These are phyloP conservation scores for Vulpes vulpes DNA, from an alignment of 2,113 vertebrate species.

Conservation along the genomic window DNA sequence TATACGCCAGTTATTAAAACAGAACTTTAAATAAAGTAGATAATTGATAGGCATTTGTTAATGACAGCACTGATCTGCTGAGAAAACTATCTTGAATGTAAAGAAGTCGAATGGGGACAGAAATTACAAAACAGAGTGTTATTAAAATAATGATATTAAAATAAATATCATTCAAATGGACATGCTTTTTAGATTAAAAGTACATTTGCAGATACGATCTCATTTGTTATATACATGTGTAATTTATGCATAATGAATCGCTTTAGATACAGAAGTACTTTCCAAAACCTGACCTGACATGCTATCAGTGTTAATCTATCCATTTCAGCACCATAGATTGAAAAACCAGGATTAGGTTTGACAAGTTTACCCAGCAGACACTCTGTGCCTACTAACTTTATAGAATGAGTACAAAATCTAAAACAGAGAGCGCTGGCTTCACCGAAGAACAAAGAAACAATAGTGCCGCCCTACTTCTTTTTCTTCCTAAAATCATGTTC, in stretches of 20 bases:
- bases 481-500: background rate
- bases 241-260: background rate
- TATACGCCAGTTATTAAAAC: background rate
- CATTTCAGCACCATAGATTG: background rate
- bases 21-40: background rate
- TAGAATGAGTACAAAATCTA: background rate
- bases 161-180: background rate
- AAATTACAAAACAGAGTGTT: background rate
- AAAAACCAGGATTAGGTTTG: background rate
- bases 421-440: background rate
- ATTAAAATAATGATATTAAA: slow-evolving; percentile 29
- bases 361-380: slow-evolving; percentile 33
- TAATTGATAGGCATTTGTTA: background rate
- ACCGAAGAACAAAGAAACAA: slow-evolving; percentile 50
- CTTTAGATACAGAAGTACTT: background rate
- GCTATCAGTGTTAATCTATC: background rate
- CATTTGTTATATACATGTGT: background rate
- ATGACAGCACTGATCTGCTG: background rate
- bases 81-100: background rate
- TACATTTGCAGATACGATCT: background rate
- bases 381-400: slow-evolving; percentile 35
- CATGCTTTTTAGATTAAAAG: background rate
- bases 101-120: background rate
- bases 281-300: background rate
- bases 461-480: background rate